These are phyloP conservation scores for Limosa lapponica DNA, from an alignment of 2,797 vertebrate genomes.

Conservation along the genomic window DNA sequence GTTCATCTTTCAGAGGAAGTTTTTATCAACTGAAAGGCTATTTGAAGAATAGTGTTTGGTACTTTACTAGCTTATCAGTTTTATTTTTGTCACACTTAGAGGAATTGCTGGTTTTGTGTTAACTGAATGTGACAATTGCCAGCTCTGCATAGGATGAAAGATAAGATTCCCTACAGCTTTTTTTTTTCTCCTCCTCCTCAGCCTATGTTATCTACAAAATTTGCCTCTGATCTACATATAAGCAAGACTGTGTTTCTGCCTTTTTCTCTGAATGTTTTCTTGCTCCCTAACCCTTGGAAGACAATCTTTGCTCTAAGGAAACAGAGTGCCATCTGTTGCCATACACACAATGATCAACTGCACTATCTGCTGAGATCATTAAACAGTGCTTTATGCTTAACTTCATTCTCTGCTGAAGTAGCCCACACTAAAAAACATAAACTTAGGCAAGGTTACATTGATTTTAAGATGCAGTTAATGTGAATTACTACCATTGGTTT, in stretches of 20 bases:
- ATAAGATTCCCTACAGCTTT: background rate
- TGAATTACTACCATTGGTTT: background rate
- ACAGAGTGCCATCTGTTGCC: background rate
- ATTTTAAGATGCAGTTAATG: background rate
- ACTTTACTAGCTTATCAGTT: background rate
- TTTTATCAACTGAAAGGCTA: background rate
- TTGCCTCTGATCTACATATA: background rate
- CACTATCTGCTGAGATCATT: background rate
- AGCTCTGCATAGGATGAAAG: background rate
- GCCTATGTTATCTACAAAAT: background rate
- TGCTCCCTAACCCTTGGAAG: background rate
- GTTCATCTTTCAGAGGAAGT: background rate
- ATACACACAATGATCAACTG: background rate
- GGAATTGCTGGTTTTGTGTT: background rate
- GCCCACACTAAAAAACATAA: background rate
- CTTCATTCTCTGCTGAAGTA: background rate
- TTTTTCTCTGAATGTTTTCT: background rate
- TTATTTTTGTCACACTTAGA: background rate
- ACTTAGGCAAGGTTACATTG: background rate
- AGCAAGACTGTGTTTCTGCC: background rate
- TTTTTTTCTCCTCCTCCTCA: background rate
- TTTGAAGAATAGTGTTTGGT: background rate
- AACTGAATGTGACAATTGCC: background rate
- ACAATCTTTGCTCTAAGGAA: background rate
- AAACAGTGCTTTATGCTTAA: background rate